Evolutionary conservation across 2,113 vertebrate species (phyloP), one percentile per base, ranked within the genome.

Genomic region (Sinocyclocheilus anophthalmus): DNA sequence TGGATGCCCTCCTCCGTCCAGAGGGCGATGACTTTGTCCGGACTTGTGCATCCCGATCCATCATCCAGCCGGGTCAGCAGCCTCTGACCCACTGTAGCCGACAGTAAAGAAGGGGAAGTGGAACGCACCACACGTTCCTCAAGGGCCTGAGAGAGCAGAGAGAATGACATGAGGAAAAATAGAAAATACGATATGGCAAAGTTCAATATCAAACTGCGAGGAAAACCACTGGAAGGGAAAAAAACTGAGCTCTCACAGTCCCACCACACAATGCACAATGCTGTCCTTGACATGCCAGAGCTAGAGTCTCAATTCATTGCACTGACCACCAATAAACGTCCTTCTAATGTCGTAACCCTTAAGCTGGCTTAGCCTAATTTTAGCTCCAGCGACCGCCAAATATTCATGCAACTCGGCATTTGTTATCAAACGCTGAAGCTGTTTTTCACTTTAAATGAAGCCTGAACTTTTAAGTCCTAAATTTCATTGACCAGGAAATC

Each of bases 1-100:
- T 85, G 89, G 89, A 98, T 92, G 1, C 96, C 97, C 90, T 97
- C 96, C 90, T 96, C 94, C 6, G 91, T 94, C 96, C 96, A 96
- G 0, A 94, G 6, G 0, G 91, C 82, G 45, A 94, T 18, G 1
- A 96, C 83, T 72, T 91, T 87, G 63, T 96, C 95, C 0, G 95
- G 92, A 33, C 88, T 93, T 39, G 94, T 92, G 86, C 94, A 94
- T 13, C 94, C 94, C 0, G 90, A 89, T 3, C 95, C 93, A 1
- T 96, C 94, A 9, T 95, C 94, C 18, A 96, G 84, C 33, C 89
- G 91, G 89, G 92, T 96, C 83, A 97, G 94, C 33, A 96, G 90
- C 63, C 81, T 84, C 69, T 91, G 92, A 37, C 93, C 94, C 18
- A 92, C 87, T 0, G 87, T 92, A 72, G 92, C 88, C 0, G 94